Evolutionary conservation across 1,140 invertebrate species (phyloP).

Genomic region (Lasaia peninsularis): DNA sequence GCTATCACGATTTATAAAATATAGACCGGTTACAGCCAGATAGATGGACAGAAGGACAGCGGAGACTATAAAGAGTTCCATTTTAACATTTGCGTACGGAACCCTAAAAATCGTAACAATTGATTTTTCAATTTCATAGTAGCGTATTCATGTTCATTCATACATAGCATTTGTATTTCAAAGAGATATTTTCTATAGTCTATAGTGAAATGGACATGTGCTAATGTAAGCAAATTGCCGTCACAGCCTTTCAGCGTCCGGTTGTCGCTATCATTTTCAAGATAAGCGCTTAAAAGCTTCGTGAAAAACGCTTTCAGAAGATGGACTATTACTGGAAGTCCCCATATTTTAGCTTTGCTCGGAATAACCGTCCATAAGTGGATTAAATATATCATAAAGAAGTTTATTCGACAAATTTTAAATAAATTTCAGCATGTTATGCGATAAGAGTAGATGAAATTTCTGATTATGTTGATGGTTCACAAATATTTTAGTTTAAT

Average conservation of each 20-base stretch:
- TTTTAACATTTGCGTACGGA: no score
- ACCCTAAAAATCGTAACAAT: conserved; percentile 20
- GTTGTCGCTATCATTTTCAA: conserved; percentile 71
- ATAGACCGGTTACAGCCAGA: no score
- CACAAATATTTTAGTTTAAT: no score
- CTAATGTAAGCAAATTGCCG: conserved; percentile 76
- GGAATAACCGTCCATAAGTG: not conserved
- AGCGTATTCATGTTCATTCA: no score
- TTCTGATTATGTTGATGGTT: no score
- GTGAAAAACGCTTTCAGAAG: conserved; percentile 68
- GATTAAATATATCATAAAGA: not conserved
- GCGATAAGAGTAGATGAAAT: no score
- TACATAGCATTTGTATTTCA: not conserved
- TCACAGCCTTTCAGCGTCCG: conserved; percentile 68
- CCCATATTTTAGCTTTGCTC: not conserved
- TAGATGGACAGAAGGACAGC: no score
- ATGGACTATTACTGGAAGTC: conserved; percentile 47
- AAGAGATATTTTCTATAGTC: conserved; percentile 15
- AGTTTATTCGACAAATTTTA: not conserved
- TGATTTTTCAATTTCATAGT: conserved; percentile 2
- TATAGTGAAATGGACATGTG: conserved; percentile 36
- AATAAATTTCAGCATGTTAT: not conserved
- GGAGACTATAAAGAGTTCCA: no score
- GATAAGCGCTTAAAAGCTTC: conserved; percentile 75
- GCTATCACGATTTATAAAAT: no score